Conservation (phyloP, 1,140 invertebrate species). For the Caenorhabditis remanei region DNA sequence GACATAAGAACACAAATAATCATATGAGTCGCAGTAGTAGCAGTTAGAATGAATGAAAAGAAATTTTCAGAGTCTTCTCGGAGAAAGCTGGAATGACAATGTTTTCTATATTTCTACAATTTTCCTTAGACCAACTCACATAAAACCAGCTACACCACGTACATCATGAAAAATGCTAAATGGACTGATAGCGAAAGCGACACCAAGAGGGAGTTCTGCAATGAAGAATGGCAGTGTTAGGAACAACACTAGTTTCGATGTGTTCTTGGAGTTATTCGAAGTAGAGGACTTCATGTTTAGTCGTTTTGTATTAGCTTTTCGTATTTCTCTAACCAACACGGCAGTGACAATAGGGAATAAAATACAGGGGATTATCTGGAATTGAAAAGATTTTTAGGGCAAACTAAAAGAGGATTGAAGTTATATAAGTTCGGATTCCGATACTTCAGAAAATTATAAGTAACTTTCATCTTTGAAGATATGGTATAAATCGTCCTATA, state of each 20-base stretch:
- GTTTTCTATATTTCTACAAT: neutral
- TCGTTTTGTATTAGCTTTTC: neutral
- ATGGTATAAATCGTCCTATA: too few relatives aligned
- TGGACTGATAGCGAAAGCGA: neutral
- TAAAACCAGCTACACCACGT: neutral
- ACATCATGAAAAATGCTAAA: neutral
- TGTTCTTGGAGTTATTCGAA: neutral
- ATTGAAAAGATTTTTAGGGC: neutral
- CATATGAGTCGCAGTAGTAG: neutral
- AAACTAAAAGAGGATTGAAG: neutral
- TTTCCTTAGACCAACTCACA: too few relatives aligned
- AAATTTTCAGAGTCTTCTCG: neutral
- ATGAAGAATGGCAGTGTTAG: neutral
- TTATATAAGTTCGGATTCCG: neutral
- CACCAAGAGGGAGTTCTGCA: neutral
- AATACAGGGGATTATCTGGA: neutral
- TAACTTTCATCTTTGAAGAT: too few relatives aligned
- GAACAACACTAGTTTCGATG: neutral
- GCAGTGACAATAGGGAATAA: neutral
- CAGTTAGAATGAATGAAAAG: neutral
- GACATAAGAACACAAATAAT: constrained; percentile 6
- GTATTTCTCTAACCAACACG: neutral
- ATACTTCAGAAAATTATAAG: too few relatives aligned
- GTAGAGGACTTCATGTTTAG: neutral
- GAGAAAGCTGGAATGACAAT: neutral